phyloP scores from a whole-genome alignment of 2,797 vertebrate species.

The Poeciliopsis gracilis region DNA sequence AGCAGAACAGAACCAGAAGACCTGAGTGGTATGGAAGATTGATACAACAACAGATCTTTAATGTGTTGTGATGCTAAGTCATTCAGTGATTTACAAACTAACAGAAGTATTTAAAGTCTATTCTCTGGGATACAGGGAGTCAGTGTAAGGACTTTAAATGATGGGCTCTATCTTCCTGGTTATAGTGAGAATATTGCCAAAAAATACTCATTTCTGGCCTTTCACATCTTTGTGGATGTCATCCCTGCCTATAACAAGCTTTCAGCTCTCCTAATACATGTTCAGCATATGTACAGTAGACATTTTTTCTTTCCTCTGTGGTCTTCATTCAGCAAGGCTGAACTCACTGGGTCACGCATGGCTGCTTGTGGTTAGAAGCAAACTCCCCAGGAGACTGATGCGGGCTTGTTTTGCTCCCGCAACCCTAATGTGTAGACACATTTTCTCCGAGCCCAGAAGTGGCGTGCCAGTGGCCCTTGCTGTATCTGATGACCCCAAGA shows the following conservation, averaged over 20 bases:
- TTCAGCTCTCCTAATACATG: slow-evolving; percentile 12
- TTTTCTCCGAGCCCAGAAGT: slow-evolving; percentile 67
- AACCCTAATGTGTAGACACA: slow-evolving; percentile 64
- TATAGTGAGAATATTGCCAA: background rate
- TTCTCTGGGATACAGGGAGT: too few species aligned
- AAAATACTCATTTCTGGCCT: background rate
- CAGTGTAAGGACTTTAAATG: too few species aligned
- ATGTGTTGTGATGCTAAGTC: too few species aligned
- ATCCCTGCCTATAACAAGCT: slow-evolving; percentile 1
- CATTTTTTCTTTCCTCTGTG: slow-evolving; percentile 21
- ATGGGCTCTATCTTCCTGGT: too few species aligned
- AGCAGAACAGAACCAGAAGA: too few species aligned
- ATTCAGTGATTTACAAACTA: too few species aligned
- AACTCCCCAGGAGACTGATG: slow-evolving; percentile 62
- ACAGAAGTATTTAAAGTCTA: too few species aligned
- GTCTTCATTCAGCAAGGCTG: slow-evolving; percentile 35
- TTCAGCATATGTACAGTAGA: slow-evolving; percentile 9
- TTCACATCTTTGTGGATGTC: background rate
- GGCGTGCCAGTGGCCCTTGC: slow-evolving; percentile 50
- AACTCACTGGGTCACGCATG: slow-evolving; percentile 48
- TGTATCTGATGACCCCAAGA: slow-evolving; percentile 61
- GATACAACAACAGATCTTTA: too few species aligned
- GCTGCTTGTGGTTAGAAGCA: slow-evolving; percentile 58
- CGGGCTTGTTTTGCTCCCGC: slow-evolving; percentile 42
- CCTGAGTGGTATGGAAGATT: too few species aligned